Evolutionary conservation across 2,888 invertebrate species (phyloP), one percentile per base, ranked within the genome.

Genomic region (Frankliniella fusca): DNA sequence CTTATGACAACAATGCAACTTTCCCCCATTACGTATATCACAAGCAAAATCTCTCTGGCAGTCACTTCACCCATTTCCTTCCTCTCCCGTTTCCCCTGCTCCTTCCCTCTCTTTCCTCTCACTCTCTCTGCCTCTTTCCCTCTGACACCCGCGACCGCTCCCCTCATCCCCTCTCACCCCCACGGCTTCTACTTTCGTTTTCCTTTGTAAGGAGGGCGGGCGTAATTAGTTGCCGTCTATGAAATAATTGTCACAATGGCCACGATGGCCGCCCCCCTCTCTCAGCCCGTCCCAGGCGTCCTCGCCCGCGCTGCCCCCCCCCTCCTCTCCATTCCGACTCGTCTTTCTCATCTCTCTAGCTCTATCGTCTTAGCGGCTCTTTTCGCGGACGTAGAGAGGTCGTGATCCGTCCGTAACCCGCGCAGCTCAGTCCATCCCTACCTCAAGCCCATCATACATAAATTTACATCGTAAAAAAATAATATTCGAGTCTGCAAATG

Each of bases 1-100:
- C 70, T 76, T 76, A 76, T 76, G 70, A 76, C 70, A 76, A 76
- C 70, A 76, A 76, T 76, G 70, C 70, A 76, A 76, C 70, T 76
- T 76, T 76, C 11, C 23, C 70, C 70, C 70, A 76, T 76, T 76
- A 76, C 70, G 70, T 76, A 76, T 76, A 76, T 76, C 70, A 76
- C 70, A 27, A 23, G 70, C 70, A 23, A 76, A 27, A 76, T 76
- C 70, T 76, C 70, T 61, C n/a, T 61, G 20, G 20, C 18, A 15
- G 15, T 54, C 54, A 12, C 54, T 54, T 54, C 54, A 12, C 18
- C 54, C 54, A 15, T 18, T 18, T 54, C 54, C 54, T 54, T 18
- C 18, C 54, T 54, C 61, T 8, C 61, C n/a, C 54, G 3, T 20
- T 54, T 20, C n/a, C n/a, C n/a, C n/a, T n/a, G 12, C 54, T 54